Evolutionary conservation across 2,113 vertebrate species (phyloP).

Genomic region (Atlantisia rogersi): DNA sequence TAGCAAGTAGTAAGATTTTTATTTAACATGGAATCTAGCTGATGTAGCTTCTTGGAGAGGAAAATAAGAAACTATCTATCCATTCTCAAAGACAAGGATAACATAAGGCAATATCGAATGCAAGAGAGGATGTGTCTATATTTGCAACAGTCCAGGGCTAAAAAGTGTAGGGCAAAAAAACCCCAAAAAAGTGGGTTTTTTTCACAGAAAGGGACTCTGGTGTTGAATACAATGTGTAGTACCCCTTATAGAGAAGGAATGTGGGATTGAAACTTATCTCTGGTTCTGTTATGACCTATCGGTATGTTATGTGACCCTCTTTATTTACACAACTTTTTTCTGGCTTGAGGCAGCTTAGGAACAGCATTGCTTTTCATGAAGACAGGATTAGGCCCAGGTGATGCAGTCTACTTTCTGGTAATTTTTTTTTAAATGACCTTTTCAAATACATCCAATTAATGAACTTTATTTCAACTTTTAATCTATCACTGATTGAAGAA

Average conservation of each 20-base stretch:
- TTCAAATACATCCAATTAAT: conserved; percentile 45
- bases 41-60: background rate
- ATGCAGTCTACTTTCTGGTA: background rate
- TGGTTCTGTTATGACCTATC: background rate
- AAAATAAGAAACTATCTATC: background rate
- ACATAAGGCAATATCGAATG: background rate
- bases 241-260: background rate
- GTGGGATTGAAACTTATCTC: background rate
- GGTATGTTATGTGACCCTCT: background rate
- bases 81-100: background rate
- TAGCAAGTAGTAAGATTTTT: background rate
- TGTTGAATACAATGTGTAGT: background rate
- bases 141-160: background rate
- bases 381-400: background rate
- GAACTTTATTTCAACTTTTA: conserved; percentile 30
- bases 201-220: background rate
- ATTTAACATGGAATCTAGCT: background rate
- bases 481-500: conserved; percentile 17
- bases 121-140: background rate
- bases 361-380: background rate
- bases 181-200: background rate
- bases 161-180: background rate
- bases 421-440: conserved; percentile 43
- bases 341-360: background rate
- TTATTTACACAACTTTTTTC: background rate